phyloP scores from a whole-genome alignment of 1,140 invertebrate genomes.

The Archivesica marissinica region DNA sequence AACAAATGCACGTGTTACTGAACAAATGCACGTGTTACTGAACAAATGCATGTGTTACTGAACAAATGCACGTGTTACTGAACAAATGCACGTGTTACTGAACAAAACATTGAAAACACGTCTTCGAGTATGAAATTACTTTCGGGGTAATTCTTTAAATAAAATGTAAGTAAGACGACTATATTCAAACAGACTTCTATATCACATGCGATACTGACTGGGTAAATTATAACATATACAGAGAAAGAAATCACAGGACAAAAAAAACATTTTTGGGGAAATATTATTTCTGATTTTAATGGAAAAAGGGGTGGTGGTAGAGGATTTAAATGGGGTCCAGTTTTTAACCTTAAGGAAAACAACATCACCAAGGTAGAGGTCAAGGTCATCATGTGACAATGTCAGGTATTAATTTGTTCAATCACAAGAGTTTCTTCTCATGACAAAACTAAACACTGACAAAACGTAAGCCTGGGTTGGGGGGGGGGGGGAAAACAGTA shows the following conservation, averaged over 20 bases:
- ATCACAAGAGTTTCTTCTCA: constrained; percentile 30
- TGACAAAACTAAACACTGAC: constrained; percentile 29
- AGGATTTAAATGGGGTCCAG: constrained; percentile 10
- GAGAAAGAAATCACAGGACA: constrained; percentile 20
- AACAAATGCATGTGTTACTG: no score
- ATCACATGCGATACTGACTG: constrained; percentile 9
- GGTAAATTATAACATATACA: constrained; percentile 20
- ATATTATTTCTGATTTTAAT: not conserved
- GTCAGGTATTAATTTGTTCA: constrained; percentile 18
- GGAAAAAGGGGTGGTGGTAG: not conserved
- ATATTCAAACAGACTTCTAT: not conserved
- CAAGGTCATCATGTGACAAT: constrained; percentile 58
- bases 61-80: not conserved
- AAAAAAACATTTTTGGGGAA: not conserved
- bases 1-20: not conserved
- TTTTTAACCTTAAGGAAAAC: constrained; percentile 53
- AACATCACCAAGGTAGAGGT: constrained; percentile 59
- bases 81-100: not conserved
- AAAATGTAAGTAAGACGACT: not conserved
- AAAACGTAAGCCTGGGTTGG: constrained; percentile 37
- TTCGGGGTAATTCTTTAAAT: not conserved
- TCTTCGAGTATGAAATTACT: not conserved
- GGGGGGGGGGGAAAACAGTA: no score
- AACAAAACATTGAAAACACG: not conserved
- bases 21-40: not conserved